Percentiles rank a stretch among this genome's conserved stretches.
These are phyloP conservation scores for Lepidurus couesii DNA, from an alignment of 1,140 invertebrate species.

Conservation along the genomic window DNA sequence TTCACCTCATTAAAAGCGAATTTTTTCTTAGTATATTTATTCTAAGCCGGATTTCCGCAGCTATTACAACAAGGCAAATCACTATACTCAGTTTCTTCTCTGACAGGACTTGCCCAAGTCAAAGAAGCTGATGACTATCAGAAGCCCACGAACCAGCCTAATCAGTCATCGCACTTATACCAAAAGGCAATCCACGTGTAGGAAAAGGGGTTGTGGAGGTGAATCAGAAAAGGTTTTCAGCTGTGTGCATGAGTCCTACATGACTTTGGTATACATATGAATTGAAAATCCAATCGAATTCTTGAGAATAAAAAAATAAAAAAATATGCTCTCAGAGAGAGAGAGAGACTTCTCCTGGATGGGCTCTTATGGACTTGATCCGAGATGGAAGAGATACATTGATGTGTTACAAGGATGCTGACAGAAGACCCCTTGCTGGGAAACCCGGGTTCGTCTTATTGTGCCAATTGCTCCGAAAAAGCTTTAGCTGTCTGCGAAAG, in stretches of 20 bases:
- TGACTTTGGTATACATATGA: neutral
- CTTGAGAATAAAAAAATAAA: neutral
- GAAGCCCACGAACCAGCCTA: slow-evolving; percentile 13
- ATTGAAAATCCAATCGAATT: neutral
- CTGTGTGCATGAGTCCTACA: neutral
- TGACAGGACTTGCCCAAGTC: neutral
- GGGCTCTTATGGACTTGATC: neutral
- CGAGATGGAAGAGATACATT: slow-evolving; percentile 8
- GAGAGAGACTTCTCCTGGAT: neutral
- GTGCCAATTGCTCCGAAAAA: slow-evolving; percentile 7
- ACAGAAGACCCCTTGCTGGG: neutral
- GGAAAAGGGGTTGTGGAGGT: neutral
- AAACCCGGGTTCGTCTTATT: slow-evolving; percentile 21
- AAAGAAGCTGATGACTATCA: slow-evolving; percentile 3
- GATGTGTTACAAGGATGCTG: slow-evolving; percentile 21
- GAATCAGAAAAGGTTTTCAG: neutral
- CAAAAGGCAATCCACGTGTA: neutral
- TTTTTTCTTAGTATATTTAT: too few relatives aligned
- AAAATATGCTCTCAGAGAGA: neutral
- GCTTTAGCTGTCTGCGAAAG: neutral
- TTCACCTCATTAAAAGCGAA: too few relatives aligned
- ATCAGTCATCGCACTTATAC: slow-evolving; percentile 11
- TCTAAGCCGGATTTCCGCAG: too few relatives aligned
- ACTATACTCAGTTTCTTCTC: too few relatives aligned
- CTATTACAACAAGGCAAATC: too few relatives aligned